phyloP scores from a whole-genome alignment of 2,888 invertebrate species.

The Phoenoteleia sp. region DNA sequence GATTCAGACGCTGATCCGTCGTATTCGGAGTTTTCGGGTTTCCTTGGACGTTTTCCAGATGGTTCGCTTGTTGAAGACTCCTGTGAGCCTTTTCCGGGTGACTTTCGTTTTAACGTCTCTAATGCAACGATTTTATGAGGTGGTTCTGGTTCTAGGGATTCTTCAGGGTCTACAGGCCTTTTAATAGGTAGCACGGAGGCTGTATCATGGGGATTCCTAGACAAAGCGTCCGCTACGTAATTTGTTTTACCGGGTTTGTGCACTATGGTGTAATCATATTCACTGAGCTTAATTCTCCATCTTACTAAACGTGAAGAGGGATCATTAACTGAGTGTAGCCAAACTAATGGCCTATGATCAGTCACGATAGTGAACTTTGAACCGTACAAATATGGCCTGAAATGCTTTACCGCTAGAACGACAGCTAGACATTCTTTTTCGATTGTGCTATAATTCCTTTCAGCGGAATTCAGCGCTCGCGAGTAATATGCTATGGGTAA shows the following conservation, averaged over 20 bases:
- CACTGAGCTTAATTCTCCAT: slow-evolving; percentile 24
- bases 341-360: slow-evolving; percentile 37
- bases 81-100: no score
- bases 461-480: slow-evolving; percentile 32
- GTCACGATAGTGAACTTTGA: slow-evolving; percentile 42
- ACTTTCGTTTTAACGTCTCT: no score
- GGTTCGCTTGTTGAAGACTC: no score
- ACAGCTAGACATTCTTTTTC: no score
- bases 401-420: slow-evolving; percentile 45
- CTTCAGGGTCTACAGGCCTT: background rate
- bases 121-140: no score
- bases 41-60: no score
- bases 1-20: no score
- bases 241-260: slow-evolving; percentile 33
- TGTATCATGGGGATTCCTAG: background rate
- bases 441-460: slow-evolving; percentile 46
- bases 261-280: slow-evolving; percentile 32
- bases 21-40: no score
- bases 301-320: slow-evolving; percentile 14
- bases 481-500: slow-evolving; percentile 57
- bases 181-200: background rate
- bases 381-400: slow-evolving; percentile 47
- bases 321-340: slow-evolving; percentile 36
- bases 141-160: no score
- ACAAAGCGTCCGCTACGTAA: slow-evolving; percentile 38